phyloP scores from a whole-genome alignment of 2,113 vertebrate species.

The Zapornia atra region DNA sequence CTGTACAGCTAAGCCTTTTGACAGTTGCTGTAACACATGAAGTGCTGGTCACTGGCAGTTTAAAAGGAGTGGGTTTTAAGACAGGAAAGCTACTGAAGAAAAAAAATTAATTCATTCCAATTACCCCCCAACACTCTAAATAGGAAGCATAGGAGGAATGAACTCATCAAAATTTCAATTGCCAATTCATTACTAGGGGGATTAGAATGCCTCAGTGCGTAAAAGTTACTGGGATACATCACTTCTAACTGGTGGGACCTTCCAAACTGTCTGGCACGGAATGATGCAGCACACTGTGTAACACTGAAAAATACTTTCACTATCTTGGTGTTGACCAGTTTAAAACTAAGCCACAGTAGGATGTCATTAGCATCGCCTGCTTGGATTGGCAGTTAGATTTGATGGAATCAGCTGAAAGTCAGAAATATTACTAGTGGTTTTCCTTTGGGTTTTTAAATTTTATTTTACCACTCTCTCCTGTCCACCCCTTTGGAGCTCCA shows the following conservation, averaged over 20 bases:
- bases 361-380: not conserved
- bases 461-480: not conserved
- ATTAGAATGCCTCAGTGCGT: not conserved
- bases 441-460: not conserved
- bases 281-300: not conserved
- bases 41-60: not conserved
- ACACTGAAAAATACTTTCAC: not conserved
- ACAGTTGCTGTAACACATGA: not conserved
- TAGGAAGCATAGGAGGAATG: not conserved
- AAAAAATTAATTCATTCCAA: not conserved
- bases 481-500: not conserved
- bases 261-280: not conserved
- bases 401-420: not conserved
- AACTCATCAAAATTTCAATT: not conserved
- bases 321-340: not conserved
- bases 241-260: accelerated
- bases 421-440: not conserved
- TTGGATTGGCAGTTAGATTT: not conserved
- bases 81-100: not conserved
- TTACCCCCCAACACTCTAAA: not conserved
- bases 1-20: not conserved
- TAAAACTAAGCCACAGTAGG: not conserved
- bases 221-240: not conserved
- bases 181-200: not conserved
- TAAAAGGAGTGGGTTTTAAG: not conserved